Evolutionary conservation across 2,888 invertebrate species (phyloP).

Genomic region (Embidobia sp.): DNA sequence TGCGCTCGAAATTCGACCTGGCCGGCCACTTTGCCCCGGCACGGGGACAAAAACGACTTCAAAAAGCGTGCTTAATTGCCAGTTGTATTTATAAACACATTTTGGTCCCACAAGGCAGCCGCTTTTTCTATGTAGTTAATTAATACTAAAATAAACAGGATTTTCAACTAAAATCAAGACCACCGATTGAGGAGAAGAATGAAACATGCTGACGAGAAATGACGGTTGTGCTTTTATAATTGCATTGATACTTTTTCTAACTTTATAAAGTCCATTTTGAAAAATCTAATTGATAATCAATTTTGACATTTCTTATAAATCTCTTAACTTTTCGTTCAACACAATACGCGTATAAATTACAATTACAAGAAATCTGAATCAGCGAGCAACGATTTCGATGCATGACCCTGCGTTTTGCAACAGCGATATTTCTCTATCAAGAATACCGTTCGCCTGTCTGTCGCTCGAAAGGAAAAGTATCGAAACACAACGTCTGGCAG

Average conservation of each 20-base stretch:
- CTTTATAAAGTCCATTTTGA: no score
- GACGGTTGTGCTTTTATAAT: no score
- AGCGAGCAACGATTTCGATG: no score
- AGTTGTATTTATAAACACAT: slow-evolving; percentile 33
- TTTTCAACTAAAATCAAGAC: no score
- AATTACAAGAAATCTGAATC: no score
- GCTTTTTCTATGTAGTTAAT: slow-evolving; percentile 18
- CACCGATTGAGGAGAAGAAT: no score
- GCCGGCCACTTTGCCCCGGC: neutral
- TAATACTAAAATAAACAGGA: slow-evolving; percentile 42
- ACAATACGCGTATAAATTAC: no score
- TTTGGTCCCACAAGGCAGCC: slow-evolving; percentile 7
- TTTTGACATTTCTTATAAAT: no score
- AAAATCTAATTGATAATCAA: no score
- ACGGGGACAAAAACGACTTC: slow-evolving; percentile 1
- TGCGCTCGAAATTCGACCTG: slow-evolving; percentile 58
- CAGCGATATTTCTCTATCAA: slow-evolving; percentile 1
- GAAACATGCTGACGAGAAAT: no score
- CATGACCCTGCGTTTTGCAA: slow-evolving; percentile 5
- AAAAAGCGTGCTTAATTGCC: slow-evolving; percentile 30
- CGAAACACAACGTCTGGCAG: slow-evolving; percentile 4
- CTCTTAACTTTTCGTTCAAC: no score
- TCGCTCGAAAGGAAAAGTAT: slow-evolving; percentile 9
- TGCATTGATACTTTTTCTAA: no score
- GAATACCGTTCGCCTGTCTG: neutral